These are phyloP conservation scores for Hippolais icterina DNA, from an alignment of 2,113 vertebrate species.

Conservation along the genomic window DNA sequence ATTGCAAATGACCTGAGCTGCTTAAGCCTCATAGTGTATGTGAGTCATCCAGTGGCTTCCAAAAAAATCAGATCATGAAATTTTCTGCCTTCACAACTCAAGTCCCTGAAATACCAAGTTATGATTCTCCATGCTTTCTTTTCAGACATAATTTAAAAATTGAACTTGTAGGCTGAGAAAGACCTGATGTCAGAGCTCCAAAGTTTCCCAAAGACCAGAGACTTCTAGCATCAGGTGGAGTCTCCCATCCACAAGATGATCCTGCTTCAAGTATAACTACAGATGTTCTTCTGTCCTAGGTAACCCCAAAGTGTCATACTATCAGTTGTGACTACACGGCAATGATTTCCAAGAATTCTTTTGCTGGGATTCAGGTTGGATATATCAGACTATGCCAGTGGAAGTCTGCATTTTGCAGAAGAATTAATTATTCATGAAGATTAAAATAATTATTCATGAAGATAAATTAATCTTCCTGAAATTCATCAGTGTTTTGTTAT, in stretches of 20 bases:
- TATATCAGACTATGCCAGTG: neutral
- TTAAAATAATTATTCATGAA: neutral
- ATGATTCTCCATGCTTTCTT: neutral
- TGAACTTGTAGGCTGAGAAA: neutral
- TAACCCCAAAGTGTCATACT: neutral
- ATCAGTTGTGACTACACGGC: neutral
- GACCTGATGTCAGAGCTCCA: neutral
- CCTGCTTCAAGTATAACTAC: neutral
- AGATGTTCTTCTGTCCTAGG: neutral
- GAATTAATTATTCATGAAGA: neutral
- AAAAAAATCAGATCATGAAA: conserved; percentile 43
- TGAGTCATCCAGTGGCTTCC: conserved; percentile 28
- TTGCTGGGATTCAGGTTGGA: neutral
- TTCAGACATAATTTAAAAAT: neutral
- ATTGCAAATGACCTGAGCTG: conserved; percentile 58
- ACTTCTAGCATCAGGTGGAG: accelerated
- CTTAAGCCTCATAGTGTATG: conserved; percentile 16
- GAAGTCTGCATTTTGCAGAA: neutral
- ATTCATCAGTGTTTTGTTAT: neutral
- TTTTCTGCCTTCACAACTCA: neutral
- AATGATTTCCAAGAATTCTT: neutral
- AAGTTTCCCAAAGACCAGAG: neutral
- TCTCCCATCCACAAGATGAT: accelerated
- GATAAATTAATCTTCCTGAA: neutral
- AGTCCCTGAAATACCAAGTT: neutral